Base-by-base conservation (phyloP, 1,140 invertebrate genomes). In the Philopotamus ludificatus region DNA sequence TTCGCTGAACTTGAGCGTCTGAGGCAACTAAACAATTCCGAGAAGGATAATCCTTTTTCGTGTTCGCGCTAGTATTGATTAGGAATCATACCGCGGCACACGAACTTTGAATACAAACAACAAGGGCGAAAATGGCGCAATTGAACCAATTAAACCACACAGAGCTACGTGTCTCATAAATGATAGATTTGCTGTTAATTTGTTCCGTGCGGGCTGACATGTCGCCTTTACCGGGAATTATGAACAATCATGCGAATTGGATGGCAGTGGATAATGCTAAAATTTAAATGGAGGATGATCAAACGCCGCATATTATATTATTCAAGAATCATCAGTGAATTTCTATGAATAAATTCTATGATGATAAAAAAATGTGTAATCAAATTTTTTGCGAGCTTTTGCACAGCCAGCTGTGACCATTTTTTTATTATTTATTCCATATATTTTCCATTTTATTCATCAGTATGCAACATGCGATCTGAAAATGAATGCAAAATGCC, bases 401-500 rank as follows among this genome's bases (percentile, higher is more conserved):
- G n/a, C n/a, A n/a, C n/a, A 22, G 57, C 57, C 57, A 44, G 50
- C 21, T 62, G 59, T 62, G 59, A 62, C 44, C 45, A 22, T 50
- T 62, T 49, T 62, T 25, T 57, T 34, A 16, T 22, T n/a, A 21
- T 57, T 57, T 41, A n/a, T 55, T 57, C 23, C 34, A 18, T 18
- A 8, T 45, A 22, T 60, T n/a, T n/a, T n/a, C 16, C 39, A 44
- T 47, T 18, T n/a, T 45, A 23, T 23, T 21, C 12, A 23, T 60
- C 28, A 62, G 47, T 60, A 60, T 60, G 41, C 22, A 22, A 34
- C 12, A 47, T 23, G 45, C 22, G 22, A 18, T 12, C 66, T 54
- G 66, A 67, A 67, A 67, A 67, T 63, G 54, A 63, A 63, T 67
- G 66, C 66, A 63, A 63, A 58, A 67, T 67, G 66, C 60, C 66